These are phyloP conservation scores for Potorous gilbertii DNA, from an alignment of 2,797 vertebrate species.

Conservation along the genomic window DNA sequence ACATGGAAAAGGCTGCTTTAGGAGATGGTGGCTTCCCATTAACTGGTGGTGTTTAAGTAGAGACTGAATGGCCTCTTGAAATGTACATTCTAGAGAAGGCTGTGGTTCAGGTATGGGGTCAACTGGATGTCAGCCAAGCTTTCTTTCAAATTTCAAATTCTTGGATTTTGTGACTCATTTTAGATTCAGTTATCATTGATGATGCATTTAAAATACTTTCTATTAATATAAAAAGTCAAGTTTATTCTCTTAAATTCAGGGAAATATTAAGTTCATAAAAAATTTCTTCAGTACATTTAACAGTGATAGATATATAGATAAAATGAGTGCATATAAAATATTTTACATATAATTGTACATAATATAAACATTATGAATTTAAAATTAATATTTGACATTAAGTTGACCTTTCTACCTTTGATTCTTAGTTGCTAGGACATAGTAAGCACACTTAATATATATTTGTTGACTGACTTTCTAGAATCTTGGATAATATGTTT, in stretches of 20 bases:
- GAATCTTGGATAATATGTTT: background rate
- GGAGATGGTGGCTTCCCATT: background rate
- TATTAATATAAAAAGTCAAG: background rate
- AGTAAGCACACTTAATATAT: background rate
- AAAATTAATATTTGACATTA: background rate
- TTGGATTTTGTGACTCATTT: background rate
- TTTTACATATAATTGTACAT: background rate
- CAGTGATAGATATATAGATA: background rate
- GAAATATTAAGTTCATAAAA: background rate
- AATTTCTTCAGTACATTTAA: background rate
- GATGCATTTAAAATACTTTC: background rate
- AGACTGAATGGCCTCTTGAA: background rate
- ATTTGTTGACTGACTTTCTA: background rate
- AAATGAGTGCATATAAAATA: too few relatives aligned
- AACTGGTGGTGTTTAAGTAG: background rate
- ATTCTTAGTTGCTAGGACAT: background rate
- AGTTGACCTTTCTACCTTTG: background rate
- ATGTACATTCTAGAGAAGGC: background rate
- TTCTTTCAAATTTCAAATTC: background rate
- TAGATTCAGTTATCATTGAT: background rate
- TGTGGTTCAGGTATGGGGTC: background rate
- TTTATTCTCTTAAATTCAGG: background rate
- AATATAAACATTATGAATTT: background rate
- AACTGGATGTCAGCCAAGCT: background rate
- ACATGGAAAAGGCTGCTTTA: background rate